phyloP scores from a whole-genome alignment of 2,113 vertebrate species.

The Pollachius pollachius region DNA sequence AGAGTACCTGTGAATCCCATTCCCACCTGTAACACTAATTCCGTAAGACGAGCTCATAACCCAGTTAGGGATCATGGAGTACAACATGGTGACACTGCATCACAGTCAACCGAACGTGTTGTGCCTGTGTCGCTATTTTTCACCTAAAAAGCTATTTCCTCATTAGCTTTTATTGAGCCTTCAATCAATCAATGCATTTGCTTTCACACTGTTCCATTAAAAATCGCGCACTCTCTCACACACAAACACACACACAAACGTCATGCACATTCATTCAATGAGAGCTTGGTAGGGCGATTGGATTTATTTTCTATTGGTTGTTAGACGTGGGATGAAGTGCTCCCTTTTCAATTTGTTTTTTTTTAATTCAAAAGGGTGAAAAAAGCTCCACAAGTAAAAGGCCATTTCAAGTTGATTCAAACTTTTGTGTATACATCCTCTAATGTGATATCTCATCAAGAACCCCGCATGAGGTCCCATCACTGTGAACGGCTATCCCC shows the following conservation, averaged over 20 bases:
- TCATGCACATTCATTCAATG: background rate
- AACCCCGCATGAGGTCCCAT: no score
- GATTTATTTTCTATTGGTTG: background rate
- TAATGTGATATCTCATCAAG: no score
- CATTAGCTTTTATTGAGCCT: slow-evolving; percentile 15
- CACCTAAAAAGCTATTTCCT: slow-evolving; percentile 10
- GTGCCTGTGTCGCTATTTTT: background rate
- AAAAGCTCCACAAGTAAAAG: no score
- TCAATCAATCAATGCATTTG: slow-evolving; percentile 15
- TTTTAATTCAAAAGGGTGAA: no score
- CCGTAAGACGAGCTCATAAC: no score
- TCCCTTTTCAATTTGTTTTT: no score
- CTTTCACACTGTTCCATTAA: slow-evolving; percentile 6
- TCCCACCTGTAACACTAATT: background rate
- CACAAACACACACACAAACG: background rate
- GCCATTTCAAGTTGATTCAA: no score
- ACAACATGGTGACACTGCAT: background rate
- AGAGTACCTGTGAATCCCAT: no score
- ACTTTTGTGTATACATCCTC: no score
- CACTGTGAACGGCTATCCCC: no score
- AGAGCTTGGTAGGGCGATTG: background rate
- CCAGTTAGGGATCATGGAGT: background rate
- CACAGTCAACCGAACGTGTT: background rate
- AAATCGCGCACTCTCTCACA: background rate
- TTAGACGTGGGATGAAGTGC: slow-evolving; percentile 7